Evolutionary conservation across 2,888 invertebrate species (phyloP).

Genomic region (Lamellibrachia columna): DNA sequence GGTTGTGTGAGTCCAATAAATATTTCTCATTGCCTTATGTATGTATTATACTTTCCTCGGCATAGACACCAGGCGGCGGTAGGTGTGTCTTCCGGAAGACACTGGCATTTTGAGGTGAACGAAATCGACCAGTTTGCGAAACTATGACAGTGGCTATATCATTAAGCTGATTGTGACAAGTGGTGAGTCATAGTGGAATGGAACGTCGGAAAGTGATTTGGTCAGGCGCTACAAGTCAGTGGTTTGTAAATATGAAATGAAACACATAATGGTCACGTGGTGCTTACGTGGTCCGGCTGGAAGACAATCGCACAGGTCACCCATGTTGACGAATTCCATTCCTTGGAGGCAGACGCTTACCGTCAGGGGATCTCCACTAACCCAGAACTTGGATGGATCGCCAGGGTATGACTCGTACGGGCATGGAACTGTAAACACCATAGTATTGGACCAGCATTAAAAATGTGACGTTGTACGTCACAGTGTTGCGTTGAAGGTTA

Average conservation of each 20-base stretch:
- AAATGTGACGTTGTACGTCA: no score
- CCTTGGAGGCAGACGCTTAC: neutral
- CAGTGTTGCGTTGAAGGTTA: no score
- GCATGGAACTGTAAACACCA: neutral
- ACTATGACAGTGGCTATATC: no score
- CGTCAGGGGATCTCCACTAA: neutral
- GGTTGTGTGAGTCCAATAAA: no score
- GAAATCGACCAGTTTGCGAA: no score
- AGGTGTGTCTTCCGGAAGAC: no score
- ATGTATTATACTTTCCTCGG: no score
- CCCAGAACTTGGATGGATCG: constrained; percentile 5
- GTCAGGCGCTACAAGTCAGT: neutral
- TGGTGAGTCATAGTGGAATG: neutral
- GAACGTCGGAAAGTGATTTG: neutral
- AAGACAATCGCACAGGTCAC: neutral
- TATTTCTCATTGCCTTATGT: no score
- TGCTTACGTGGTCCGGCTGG: neutral
- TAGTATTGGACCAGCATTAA: no score
- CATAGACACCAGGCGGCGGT: no score
- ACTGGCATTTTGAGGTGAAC: no score
- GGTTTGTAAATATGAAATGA: neutral
- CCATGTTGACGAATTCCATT: neutral
- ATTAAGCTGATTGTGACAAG: no score
- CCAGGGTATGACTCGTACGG: neutral
- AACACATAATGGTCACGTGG: neutral